These are phyloP conservation scores for Brotula barbata DNA, from an alignment of 2,797 vertebrate genomes.

Conservation along the genomic window DNA sequence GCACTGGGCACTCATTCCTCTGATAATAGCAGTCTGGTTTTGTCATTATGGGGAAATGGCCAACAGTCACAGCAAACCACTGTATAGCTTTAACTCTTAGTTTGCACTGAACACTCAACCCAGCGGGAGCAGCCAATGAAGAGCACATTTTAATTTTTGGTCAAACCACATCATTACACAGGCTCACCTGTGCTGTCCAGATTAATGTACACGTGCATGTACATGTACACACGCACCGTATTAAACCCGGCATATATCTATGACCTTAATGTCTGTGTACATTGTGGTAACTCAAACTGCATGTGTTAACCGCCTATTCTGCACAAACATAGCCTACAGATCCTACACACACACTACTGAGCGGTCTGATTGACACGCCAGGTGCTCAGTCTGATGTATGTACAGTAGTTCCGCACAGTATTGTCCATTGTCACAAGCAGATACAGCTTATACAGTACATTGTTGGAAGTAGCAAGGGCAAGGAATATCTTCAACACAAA, in stretches of 20 bases:
- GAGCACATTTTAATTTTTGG: conserved; percentile 28
- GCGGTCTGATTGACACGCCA: too few relatives aligned
- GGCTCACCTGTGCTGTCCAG: conserved; percentile 5
- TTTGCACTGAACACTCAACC: conserved; percentile 8
- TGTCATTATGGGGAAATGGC: conserved; percentile 83
- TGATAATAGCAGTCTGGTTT: conserved; percentile 84
- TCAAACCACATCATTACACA: conserved; percentile 26
- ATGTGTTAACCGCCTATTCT: too few relatives aligned
- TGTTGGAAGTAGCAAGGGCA: too few relatives aligned
- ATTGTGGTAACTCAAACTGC: too few relatives aligned
- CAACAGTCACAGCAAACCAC: conserved; percentile 72
- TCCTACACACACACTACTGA: too few relatives aligned
- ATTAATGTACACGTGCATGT: background rate
- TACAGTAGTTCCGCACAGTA: too few relatives aligned
- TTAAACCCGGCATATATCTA: background rate
- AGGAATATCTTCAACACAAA: too few relatives aligned
- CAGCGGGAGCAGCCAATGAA: conserved; percentile 26
- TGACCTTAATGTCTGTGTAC: too few relatives aligned
- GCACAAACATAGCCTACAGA: too few relatives aligned
- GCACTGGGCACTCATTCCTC: conserved; percentile 77
- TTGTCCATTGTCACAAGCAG: too few relatives aligned
- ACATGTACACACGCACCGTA: background rate
- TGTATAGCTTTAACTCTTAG: conserved; percentile 54
- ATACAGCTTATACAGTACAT: too few relatives aligned
- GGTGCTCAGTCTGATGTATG: too few relatives aligned